phyloP scores from a whole-genome alignment of 92 coral and sea anemone species.

The Porites cylindrica region DNA sequence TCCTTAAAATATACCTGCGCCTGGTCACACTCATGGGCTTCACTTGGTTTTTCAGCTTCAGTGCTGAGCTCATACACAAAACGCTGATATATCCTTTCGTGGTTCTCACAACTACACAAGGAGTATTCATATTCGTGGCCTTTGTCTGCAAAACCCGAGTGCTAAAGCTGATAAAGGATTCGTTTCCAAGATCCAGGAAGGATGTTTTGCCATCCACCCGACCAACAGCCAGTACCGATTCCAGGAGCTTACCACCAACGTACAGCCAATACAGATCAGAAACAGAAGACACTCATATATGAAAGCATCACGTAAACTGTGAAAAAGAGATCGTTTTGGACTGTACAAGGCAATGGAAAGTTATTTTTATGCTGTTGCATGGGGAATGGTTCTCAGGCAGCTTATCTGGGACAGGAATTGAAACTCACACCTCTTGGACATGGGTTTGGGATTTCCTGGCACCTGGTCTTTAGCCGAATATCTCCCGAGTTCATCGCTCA shows the following conservation, averaged over 20 bases:
- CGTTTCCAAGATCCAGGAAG: constrained; percentile 56
- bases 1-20: constrained; percentile 82
- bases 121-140: constrained; percentile 88
- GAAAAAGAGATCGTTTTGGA: too few species aligned
- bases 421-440: too few species aligned
- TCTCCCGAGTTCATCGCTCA: too few species aligned
- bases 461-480: too few species aligned
- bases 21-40: constrained; percentile 90
- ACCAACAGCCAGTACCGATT: constrained; percentile 64
- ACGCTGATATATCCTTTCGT: constrained; percentile 89
- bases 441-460: too few species aligned
- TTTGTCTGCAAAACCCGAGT: constrained; percentile 90
- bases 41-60: constrained; percentile 90
- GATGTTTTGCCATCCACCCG: constrained; percentile 44
- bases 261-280: constrained; percentile 10
- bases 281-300: constrained; percentile 46
- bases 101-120: constrained; percentile 78
- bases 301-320: neutral
- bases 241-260: constrained; percentile 33
- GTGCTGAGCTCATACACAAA: constrained; percentile 83
- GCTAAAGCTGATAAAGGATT: constrained; percentile 74
- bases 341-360: too few species aligned
- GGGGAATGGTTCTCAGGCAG: too few species aligned
- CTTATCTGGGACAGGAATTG: too few species aligned
- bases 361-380: too few species aligned